Evolutionary conservation across 2,888 invertebrate genomes (phyloP).

Genomic region (Hydropsyche betteni): DNA sequence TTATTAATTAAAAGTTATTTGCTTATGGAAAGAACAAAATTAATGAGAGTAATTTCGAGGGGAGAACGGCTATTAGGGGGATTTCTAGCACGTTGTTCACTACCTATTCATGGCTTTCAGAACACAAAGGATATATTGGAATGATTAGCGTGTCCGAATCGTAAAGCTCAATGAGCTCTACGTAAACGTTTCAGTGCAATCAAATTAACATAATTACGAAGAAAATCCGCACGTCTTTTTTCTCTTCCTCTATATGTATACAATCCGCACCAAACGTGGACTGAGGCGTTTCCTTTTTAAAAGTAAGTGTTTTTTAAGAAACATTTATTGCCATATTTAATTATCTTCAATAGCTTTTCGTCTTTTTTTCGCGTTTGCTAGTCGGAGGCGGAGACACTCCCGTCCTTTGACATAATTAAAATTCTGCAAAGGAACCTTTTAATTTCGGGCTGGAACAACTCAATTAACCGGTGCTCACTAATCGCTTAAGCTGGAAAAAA

Average conservation of each 20-base stretch:
- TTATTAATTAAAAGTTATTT: too few species aligned
- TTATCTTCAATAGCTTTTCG: conserved; percentile 38
- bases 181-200: conserved; percentile 31
- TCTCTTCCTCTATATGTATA: neutral
- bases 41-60: too few species aligned
- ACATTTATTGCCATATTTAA: conserved; percentile 42
- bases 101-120: too few species aligned
- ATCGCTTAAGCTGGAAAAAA: conserved; percentile 32
- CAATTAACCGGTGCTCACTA: conserved; percentile 39
- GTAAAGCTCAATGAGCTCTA: conserved; percentile 14
- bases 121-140: too few species aligned
- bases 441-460: conserved; percentile 30
- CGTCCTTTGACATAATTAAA: conserved; percentile 35
- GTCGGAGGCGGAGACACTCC: neutral
- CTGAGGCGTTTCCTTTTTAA: conserved; percentile 18
- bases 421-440: conserved; percentile 36
- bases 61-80: too few species aligned
- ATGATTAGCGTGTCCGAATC: neutral
- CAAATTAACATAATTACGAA: conserved; percentile 38
- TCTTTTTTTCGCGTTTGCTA: conserved; percentile 3
- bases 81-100: too few species aligned
- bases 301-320: conserved; percentile 36
- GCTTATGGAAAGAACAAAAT: too few species aligned
- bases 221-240: conserved; percentile 27
- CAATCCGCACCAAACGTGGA: neutral